phyloP scores from a whole-genome alignment of 2,113 vertebrate genomes.

The Notothenia coriiceps region DNA sequence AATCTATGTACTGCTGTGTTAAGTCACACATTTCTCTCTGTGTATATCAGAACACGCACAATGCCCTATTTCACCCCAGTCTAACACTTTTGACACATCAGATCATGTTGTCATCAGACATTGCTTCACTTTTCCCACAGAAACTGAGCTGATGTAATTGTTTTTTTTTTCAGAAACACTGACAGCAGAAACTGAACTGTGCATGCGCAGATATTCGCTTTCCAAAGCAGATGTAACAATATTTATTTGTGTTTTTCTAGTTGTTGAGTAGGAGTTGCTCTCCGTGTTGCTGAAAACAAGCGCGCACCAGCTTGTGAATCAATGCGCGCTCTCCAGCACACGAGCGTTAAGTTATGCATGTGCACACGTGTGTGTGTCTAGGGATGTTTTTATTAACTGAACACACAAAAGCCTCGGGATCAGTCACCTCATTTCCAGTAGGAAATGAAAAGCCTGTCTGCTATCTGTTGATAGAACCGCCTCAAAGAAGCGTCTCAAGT shows the following conservation, averaged over 20 bases:
- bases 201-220: not conserved
- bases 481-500: constrained; percentile 41
- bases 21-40: not conserved
- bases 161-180: not conserved
- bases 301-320: constrained; percentile 32
- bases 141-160: constrained; percentile 4
- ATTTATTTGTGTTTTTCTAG: not conserved
- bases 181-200: not conserved
- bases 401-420: not conserved
- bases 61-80: not conserved
- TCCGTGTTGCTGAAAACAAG: constrained; percentile 82
- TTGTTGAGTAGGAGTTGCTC: constrained; percentile 56
- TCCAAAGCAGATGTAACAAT: not conserved
- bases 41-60: not conserved
- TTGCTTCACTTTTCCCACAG: constrained; percentile 8
- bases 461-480: constrained; percentile 14
- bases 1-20: not conserved
- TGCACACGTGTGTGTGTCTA: constrained; percentile 4
- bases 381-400: not conserved
- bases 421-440: constrained; percentile 31
- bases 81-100: not conserved
- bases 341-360: not conserved
- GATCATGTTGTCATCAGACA: not conserved
- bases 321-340: constrained; percentile 4
- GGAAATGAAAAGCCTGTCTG: not conserved